phyloP scores from a whole-genome alignment of 1,140 invertebrate species.

The Conus betulinus region DNA sequence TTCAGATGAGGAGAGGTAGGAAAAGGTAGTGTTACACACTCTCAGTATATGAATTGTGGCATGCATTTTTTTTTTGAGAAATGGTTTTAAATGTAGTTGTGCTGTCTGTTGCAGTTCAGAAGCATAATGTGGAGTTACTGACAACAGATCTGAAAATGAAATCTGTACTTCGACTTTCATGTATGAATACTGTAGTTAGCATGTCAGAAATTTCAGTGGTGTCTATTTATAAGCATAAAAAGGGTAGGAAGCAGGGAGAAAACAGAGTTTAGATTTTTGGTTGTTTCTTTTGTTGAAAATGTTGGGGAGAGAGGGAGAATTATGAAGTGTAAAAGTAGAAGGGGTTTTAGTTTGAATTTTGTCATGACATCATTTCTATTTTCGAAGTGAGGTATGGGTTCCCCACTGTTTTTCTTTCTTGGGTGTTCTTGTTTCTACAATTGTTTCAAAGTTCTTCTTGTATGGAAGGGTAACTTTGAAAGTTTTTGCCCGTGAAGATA shows the following conservation, averaged over 20 bases:
- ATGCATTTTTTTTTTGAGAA: neutral
- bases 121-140: too few relatives aligned
- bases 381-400: too few relatives aligned
- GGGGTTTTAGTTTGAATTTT: too few relatives aligned
- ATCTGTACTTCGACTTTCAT: neutral
- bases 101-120: neutral
- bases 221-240: neutral
- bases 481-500: neutral
- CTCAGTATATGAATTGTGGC: neutral
- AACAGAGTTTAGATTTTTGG: neutral
- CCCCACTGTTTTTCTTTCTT: too few relatives aligned
- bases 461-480: neutral
- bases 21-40: too few relatives aligned
- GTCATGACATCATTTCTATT: too few relatives aligned
- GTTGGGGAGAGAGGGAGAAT: too few relatives aligned
- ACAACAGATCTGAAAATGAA: neutral
- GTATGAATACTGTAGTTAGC: neutral
- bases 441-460: neutral
- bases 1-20: too few relatives aligned
- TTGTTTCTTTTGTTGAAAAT: neutral
- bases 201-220: neutral
- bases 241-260: neutral
- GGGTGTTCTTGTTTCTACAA: too few relatives aligned
- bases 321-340: too few relatives aligned
- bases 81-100: neutral